Base-by-base conservation (phyloP, 1,140 invertebrate genomes). In the Ceratosolen fusciceps region DNA sequence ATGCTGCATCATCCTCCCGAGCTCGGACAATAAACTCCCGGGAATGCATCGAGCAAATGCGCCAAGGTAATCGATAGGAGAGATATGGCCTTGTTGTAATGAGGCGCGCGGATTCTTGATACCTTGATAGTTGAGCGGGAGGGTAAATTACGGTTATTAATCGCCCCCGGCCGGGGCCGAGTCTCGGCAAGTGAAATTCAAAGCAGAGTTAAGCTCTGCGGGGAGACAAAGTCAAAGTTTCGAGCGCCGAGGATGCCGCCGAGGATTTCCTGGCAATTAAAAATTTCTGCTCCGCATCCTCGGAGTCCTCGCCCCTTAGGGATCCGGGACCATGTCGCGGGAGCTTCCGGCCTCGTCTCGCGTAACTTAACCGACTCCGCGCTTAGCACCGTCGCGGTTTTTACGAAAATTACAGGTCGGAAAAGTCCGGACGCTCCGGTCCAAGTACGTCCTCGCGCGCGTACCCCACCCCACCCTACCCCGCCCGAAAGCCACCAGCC, bases 321-420 rank as follows among this genome's bases (percentile, higher is more conserved):
- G 0, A 34, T 47, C 29, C 43, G 43, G 21, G 29, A 5, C 24
- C 2, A 12, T 7, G 37, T n/a, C n/a, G 65, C 65, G 65, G 65
- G 71, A 71, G 76, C 31, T 16, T 21, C 43, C 21, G 26, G 0
- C 31, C 74, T 56, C 43, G n/a, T n/a, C n/a, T n/a, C n/a, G n/a
- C n/a, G n/a, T n/a, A 9, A n/a, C 9, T 49, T 77, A 71, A 77
- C 58, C 58, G 37, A 77, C 65, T 43, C 65, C 52, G 67, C n/a
- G 34, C 9, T 12, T 4, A 67, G 14, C 9, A 8, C 26, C 24
- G 0, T 10, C 21, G 56, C 56, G 21, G 34, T 60, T 75, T 74
- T 67, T 34, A n/a, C 60, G 56, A 67, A 67, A 75, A 75, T 75
- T 75, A 67, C 60, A 75, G 60, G 73, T 47, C 29, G 29, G 65